These are phyloP conservation scores for Drosophila lacteicornis DNA, from an alignment of 1,140 invertebrate genomes.

Conservation along the genomic window DNA sequence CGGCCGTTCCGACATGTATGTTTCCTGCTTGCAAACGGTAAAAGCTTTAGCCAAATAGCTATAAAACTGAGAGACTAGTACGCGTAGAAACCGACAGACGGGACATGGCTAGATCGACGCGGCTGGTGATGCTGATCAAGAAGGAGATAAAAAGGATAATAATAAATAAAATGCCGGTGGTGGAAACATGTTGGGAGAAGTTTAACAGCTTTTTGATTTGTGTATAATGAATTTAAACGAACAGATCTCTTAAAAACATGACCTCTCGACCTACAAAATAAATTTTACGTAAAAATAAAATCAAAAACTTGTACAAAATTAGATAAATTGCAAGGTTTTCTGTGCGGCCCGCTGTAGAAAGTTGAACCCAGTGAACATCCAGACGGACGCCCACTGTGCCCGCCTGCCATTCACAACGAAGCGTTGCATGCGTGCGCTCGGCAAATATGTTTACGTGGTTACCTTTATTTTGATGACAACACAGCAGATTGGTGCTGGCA, in stretches of 20 bases:
- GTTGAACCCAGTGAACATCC: slow-evolving; percentile 10
- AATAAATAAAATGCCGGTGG: too few relatives aligned
- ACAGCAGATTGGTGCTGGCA: slow-evolving; percentile 69
- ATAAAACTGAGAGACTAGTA: too few relatives aligned
- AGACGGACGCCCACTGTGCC: neutral
- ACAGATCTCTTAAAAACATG: neutral
- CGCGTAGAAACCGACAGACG: too few relatives aligned
- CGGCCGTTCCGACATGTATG: too few relatives aligned
- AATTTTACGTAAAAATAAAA: neutral
- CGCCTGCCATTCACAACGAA: slow-evolving; percentile 42
- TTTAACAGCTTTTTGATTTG: too few relatives aligned
- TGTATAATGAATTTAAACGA: neutral
- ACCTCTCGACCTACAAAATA: too few relatives aligned
- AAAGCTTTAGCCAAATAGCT: too few relatives aligned
- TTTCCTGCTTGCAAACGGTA: too few relatives aligned
- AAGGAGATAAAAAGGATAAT: too few relatives aligned
- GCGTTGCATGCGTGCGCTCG: neutral
- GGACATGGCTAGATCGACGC: too few relatives aligned
- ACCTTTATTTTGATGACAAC: slow-evolving; percentile 73
- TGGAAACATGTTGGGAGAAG: too few relatives aligned
- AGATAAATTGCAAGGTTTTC: neutral
- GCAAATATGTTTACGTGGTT: slow-evolving; percentile 62
- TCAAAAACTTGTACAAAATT: neutral
- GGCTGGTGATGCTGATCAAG: too few relatives aligned
- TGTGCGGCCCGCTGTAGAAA: neutral